Conservation (phyloP, 2,797 vertebrate genomes). For the Epinephelus coioides region DNA sequence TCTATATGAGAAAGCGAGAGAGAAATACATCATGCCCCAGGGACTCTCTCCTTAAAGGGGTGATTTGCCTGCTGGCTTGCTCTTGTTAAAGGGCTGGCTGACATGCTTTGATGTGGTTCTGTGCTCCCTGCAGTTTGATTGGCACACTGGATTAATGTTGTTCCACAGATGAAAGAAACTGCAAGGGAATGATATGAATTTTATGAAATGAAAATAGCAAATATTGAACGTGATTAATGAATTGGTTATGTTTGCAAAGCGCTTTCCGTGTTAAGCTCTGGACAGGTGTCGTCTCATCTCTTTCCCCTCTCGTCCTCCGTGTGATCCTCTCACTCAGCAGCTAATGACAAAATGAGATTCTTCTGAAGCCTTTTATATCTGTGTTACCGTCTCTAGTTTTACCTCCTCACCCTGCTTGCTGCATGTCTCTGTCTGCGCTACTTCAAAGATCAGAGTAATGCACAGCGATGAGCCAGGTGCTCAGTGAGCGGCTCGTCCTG, state of each 20-base stretch:
- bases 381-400: conserved; percentile 24
- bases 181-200: conserved; percentile 56
- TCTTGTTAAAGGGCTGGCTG: conserved; percentile 78
- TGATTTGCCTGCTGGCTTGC: conserved; percentile 79
- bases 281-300: conserved; percentile 61
- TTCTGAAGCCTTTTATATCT: conserved; percentile 32
- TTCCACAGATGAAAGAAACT: conserved; percentile 72
- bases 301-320: conserved; percentile 9
- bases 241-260: conserved; percentile 68
- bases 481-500: conserved; percentile 12
- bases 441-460: conserved; percentile 37
- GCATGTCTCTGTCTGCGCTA: neutral
- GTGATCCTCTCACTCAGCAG: conserved; percentile 37
- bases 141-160: conserved; percentile 74
- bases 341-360: conserved; percentile 42
- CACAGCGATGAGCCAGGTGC: conserved; percentile 40
- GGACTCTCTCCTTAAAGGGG: conserved; percentile 75
- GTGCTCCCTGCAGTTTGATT: conserved; percentile 81
- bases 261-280: conserved; percentile 48
- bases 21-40: conserved; percentile 59
- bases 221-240: conserved; percentile 75
- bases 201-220: conserved; percentile 66
- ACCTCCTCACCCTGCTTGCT: neutral
- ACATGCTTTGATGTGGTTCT: conserved; percentile 82
- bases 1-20: conserved; percentile 29